phyloP scores from a whole-genome alignment of 2,888 invertebrate genomes.

The Ophonus ardosiacus region DNA sequence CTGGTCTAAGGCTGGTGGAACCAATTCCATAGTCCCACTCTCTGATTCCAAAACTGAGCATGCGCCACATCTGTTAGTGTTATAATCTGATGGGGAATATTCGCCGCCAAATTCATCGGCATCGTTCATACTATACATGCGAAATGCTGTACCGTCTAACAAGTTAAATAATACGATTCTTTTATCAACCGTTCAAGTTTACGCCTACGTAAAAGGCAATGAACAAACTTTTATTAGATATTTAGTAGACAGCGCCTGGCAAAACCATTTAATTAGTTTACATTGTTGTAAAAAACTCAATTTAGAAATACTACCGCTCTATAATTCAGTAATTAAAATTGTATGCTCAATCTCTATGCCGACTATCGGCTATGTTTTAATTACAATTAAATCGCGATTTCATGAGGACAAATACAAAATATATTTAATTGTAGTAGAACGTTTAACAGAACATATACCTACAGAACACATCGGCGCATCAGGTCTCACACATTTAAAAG shows the following conservation, averaged over 20 bases:
- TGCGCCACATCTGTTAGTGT: too few species aligned
- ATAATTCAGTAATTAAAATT: background rate
- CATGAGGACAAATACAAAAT: background rate
- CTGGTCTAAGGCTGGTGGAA: too few species aligned
- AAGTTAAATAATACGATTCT: background rate
- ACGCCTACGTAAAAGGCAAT: too few species aligned
- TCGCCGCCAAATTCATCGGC: too few species aligned
- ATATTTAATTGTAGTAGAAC: constrained; percentile 1
- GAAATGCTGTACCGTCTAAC: background rate
- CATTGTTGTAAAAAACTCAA: constrained; percentile 13
- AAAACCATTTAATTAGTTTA: constrained; percentile 7
- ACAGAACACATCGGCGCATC: background rate
- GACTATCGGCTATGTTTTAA: background rate
- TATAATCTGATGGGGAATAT: too few species aligned
- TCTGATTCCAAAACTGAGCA: too few species aligned
- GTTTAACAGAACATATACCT: background rate
- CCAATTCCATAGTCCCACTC: too few species aligned
- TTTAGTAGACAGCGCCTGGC: background rate
- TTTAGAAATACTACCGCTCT: background rate
- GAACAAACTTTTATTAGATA: too few species aligned
- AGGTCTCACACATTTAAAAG: background rate
- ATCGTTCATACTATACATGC: too few species aligned
- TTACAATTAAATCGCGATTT: constrained; percentile 1
- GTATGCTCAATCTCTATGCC: background rate
- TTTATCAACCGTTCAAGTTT: too few species aligned